Conservation (phyloP, 2,797 vertebrate species). For the Acipenser oxyrinchus region DNA sequence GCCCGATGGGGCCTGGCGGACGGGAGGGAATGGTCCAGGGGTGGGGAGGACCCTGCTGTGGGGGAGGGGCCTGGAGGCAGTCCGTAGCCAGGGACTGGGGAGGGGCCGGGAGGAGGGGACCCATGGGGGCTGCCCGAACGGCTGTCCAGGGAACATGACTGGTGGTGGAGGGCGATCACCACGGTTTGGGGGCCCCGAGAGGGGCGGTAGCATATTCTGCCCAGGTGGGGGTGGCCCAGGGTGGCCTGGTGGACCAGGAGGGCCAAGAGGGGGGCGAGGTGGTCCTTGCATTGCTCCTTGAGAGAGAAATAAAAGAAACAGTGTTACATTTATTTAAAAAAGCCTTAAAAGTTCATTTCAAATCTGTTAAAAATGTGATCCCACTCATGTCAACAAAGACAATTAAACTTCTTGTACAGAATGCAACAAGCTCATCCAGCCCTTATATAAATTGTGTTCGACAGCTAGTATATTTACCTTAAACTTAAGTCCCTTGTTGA, state of each 20-base stretch:
- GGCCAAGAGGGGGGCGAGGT: constrained; percentile 88
- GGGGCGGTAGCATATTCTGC: constrained; percentile 85
- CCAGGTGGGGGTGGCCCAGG: constrained; percentile 84
- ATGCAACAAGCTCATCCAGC: no score
- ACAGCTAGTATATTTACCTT: no score
- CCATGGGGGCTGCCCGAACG: constrained; percentile 90
- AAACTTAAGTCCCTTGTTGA: no score
- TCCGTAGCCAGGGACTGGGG: constrained; percentile 82
- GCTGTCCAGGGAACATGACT: constrained; percentile 91
- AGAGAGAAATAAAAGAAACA: constrained; percentile 3
- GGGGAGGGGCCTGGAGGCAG: constrained; percentile 75
- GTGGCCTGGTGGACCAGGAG: constrained; percentile 86
- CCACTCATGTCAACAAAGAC: neutral
- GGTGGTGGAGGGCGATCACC: constrained; percentile 93
- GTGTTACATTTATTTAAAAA: neutral
- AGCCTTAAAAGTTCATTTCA: no score
- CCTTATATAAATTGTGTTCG: no score
- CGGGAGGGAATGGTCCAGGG: constrained; percentile 78
- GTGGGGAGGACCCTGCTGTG: constrained; percentile 72
- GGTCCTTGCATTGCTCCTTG: constrained; percentile 68
- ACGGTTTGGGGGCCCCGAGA: constrained; percentile 86
- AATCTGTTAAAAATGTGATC: neutral
- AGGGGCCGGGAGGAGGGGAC: constrained; percentile 80
- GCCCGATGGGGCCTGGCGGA: constrained; percentile 87
- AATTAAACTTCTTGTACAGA: no score